Conservation (phyloP, 2,888 invertebrate species). For the Daptonema setosum region DNA sequence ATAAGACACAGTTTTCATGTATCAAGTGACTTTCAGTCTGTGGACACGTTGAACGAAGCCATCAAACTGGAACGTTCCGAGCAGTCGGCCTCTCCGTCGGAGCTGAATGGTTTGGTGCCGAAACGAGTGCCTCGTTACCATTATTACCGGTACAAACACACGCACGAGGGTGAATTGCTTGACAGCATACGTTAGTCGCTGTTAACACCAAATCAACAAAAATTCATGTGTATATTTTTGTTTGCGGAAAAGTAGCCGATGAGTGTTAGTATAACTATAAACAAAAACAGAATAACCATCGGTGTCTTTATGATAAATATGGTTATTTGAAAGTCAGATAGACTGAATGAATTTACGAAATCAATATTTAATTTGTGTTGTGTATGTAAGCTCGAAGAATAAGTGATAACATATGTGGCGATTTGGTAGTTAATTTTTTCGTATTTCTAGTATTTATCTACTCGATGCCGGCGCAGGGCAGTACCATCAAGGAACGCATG, state of each 20-base stretch:
- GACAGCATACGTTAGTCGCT: conserved; percentile 48
- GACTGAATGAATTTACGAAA: too few relatives aligned
- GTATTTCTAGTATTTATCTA: conserved; percentile 81
- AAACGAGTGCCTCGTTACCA: conserved; percentile 69
- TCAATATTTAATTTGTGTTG: too few relatives aligned
- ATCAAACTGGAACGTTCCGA: conserved; percentile 58
- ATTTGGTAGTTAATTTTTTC: too few relatives aligned
- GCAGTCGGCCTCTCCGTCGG: conserved; percentile 44
- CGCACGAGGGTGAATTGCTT: conserved; percentile 69
- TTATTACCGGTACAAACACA: conserved; percentile 66
- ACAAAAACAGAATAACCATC: too few relatives aligned
- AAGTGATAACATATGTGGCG: too few relatives aligned
- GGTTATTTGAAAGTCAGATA: too few relatives aligned
- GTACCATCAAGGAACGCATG: conserved; percentile 86
- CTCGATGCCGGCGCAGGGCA: conserved; percentile 82
- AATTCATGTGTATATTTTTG: too few relatives aligned
- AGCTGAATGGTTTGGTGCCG: conserved; percentile 57
- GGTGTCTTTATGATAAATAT: too few relatives aligned
- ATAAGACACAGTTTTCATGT: too few relatives aligned
- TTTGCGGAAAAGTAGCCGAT: too few relatives aligned
- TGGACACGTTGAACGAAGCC: conserved; percentile 60
- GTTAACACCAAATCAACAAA: background rate
- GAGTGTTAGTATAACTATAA: too few relatives aligned
- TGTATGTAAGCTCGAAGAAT: too few relatives aligned
- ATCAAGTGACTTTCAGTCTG: conserved; percentile 29